phyloP scores from a whole-genome alignment of 2,797 vertebrate species.

The Lemur catta region DNA sequence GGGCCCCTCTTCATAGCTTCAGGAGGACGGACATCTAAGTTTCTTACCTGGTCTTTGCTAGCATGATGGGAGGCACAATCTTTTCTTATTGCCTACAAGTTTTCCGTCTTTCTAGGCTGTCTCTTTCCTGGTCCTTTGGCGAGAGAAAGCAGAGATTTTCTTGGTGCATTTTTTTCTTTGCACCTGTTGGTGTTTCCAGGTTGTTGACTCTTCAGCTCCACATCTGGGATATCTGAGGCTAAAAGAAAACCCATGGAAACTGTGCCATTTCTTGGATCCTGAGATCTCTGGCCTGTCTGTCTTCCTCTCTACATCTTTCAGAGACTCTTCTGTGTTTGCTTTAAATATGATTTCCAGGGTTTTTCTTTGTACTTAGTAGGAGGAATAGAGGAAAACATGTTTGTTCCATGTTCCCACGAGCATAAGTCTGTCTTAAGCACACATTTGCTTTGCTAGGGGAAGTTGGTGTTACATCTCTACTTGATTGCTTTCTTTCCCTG shows the following conservation, averaged over 20 bases:
- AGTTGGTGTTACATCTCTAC: background rate
- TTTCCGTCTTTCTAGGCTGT: background rate
- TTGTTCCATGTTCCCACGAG: background rate
- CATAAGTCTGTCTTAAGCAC: background rate
- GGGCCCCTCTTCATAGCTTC: background rate
- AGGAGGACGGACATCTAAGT: background rate
- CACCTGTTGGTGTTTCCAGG: background rate
- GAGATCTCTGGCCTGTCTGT: background rate
- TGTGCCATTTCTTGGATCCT: background rate
- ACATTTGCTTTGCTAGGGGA: background rate
- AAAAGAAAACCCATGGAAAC: background rate
- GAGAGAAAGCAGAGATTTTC: background rate
- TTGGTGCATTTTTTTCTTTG: background rate
- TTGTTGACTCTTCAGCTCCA: background rate
- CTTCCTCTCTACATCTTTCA: background rate
- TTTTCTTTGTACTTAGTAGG: background rate
- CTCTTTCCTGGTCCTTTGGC: background rate
- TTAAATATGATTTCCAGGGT: background rate
- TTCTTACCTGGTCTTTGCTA: background rate
- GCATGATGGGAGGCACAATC: background rate
- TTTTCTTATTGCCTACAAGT: background rate
- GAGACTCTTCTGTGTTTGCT: background rate
- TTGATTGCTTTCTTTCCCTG: background rate
- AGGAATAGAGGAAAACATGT: background rate
- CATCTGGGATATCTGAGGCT: background rate